Percentiles rank a stretch among this genome's conserved stretches.
Evolutionary conservation across 2,888 invertebrate genomes (phyloP).

Genomic region (Tetanocera ferruginea): DNA sequence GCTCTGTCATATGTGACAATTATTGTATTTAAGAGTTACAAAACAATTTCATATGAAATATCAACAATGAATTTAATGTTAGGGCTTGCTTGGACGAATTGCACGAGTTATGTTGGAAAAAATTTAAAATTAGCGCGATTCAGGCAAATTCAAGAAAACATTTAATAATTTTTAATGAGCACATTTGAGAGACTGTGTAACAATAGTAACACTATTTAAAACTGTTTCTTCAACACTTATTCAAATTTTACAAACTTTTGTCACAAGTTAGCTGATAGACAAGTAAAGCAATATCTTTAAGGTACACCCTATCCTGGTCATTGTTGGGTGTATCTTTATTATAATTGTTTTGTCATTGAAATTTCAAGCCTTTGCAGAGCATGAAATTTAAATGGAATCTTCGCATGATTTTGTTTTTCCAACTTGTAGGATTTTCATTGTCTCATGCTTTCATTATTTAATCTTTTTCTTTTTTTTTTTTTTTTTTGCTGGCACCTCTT

Average conservation of each 20-base stretch:
- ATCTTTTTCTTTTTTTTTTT: constrained; percentile 6
- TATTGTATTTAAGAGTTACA: constrained; percentile 20
- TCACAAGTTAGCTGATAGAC: background rate
- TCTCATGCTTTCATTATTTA: background rate
- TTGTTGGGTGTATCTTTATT: no score
- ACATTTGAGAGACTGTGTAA: no score
- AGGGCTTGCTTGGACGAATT: background rate
- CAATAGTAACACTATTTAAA: no score
- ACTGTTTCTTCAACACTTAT: background rate
- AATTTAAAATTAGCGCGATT: no score
- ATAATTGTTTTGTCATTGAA: constrained; percentile 15
- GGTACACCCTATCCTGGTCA: no score
- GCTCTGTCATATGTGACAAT: constrained; percentile 18
- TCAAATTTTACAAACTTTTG: background rate
- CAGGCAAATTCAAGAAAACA: no score
- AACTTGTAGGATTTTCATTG: background rate
- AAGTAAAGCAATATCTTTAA: background rate
- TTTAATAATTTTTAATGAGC: no score
- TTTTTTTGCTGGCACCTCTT: background rate
- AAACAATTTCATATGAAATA: constrained; percentile 6
- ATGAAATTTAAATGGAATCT: constrained; percentile 12
- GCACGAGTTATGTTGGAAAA: no score
- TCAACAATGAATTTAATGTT: background rate
- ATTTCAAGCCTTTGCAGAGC: constrained; percentile 25
- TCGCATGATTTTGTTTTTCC: background rate